Base-by-base conservation (phyloP, 2,113 vertebrate genomes). In the Cyanoderma ruficeps region DNA sequence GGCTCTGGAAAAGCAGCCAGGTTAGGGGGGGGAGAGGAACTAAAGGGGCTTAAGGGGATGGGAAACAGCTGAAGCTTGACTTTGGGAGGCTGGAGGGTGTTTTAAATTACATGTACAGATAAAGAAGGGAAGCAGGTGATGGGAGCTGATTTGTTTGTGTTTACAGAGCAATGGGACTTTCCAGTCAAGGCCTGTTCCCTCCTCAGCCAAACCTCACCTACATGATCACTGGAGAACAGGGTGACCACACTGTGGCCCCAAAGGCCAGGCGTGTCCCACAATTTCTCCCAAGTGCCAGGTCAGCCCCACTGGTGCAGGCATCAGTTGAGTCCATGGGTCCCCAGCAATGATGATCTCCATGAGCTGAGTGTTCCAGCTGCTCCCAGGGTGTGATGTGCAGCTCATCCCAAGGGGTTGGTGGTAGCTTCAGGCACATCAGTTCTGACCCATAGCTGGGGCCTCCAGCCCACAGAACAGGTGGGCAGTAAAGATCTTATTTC, bases 41-140 rank as follows among this genome's bases (percentile, higher is more conserved):
- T 92, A 67, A 86, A 94, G 79, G 83, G 92, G 86, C 90, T 95
- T 93, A 88, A 90, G 88, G 92, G 92, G 87, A 89, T 79, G 87
- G 87, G 86, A 95, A 97, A 94, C 96, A 97, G 95, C 97, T 97
- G 96, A 96, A 95, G 90, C 83, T 84, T 83, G 87, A 91, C 92
- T 94, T 78, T 80, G 83, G 78, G 88, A 95, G 65, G 93, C 91
- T 95, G 87, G 87, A 95, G 79, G 85, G 92, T 91, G 93, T 95
- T 96, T 92, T 96, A 97, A 97, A 96, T 83, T 96, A 92, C 91
- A 82, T 70, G 79, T 61, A 87, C 87, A 94, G 96, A 94, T 91
- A 96, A 96, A 96, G 95, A 96, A 96, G 87, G 76, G 90, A 96
- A 96, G 95, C 95, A 96, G 97, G 96, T 96, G 95, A 95, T 84